These are phyloP conservation scores for Lasioglossum figueresi DNA, from an alignment of 2,888 invertebrate species.

Conservation along the genomic window DNA sequence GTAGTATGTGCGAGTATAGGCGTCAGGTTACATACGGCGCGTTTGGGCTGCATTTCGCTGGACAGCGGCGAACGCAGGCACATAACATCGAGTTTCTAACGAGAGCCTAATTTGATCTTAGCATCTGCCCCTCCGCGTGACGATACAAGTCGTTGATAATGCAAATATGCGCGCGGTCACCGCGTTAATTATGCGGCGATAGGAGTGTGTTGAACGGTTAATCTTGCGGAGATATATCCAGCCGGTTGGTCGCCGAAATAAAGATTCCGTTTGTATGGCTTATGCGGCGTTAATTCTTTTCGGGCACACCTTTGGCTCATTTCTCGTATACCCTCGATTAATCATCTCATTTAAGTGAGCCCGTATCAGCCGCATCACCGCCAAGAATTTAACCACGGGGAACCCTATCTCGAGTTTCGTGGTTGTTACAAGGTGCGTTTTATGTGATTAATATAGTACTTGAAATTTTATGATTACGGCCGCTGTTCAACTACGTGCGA, in stretches of 20 bases:
- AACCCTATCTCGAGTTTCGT: conserved; percentile 11
- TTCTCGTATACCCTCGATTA: conserved; percentile 45
- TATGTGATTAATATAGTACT: conserved; percentile 16
- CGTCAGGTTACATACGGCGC: conserved; percentile 7
- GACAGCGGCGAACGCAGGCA: background rate
- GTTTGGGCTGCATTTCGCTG: conserved; percentile 10
- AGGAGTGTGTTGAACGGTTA: conserved; percentile 40
- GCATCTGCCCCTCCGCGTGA: conserved; percentile 57
- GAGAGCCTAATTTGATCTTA: conserved; percentile 49
- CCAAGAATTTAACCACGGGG: conserved; percentile 26
- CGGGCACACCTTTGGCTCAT: conserved; percentile 52
- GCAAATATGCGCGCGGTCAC: conserved; percentile 22
- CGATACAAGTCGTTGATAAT: conserved; percentile 60
- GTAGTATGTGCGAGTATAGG: background rate
- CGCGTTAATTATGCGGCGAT: conserved; percentile 60
- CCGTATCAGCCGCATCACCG: conserved; percentile 35
- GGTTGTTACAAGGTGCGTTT: background rate
- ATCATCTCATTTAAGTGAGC: conserved; percentile 37
- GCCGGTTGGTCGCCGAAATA: conserved; percentile 34
- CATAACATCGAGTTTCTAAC: conserved; percentile 33
- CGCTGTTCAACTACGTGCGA: background rate
- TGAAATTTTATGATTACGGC: conserved; percentile 6
- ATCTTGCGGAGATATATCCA: conserved; percentile 59
- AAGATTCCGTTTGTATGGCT: conserved; percentile 49
- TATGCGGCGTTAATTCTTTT: conserved; percentile 41